phyloP scores from a whole-genome alignment of 2,113 vertebrate genomes.

The Pipa parva region DNA sequence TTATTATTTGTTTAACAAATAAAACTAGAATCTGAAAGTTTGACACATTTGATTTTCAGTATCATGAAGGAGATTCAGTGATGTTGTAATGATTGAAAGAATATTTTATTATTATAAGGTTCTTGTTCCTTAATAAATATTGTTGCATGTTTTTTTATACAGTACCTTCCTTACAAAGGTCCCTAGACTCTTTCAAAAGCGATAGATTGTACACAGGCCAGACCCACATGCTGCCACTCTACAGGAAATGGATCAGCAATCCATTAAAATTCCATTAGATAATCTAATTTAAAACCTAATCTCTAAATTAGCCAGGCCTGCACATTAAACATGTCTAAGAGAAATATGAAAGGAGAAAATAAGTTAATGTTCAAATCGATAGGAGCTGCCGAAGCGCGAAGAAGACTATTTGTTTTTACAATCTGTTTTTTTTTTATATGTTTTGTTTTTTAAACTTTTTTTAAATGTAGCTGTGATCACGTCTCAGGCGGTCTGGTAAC shows the following conservation, averaged over 20 bases:
- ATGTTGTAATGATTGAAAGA: too few relatives aligned
- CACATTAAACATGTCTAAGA: conserved; percentile 75
- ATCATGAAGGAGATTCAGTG: too few relatives aligned
- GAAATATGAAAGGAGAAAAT: conserved; percentile 54
- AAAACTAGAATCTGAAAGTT: too few relatives aligned
- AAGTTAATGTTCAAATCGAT: conserved; percentile 76
- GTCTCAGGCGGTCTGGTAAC: conserved; percentile 88
- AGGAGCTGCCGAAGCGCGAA: conserved; percentile 74
- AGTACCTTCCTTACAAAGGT: conserved; percentile 59
- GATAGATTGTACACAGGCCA: conserved; percentile 83
- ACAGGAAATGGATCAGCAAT: conserved; percentile 97
- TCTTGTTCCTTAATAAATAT: conserved; percentile 46
- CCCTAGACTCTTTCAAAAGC: conserved; percentile 66
- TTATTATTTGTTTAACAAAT: too few relatives aligned
- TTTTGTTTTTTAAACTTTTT: conserved; percentile 14
- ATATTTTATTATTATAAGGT: too few relatives aligned
- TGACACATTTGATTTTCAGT: too few relatives aligned
- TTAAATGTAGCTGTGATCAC: conserved; percentile 81
- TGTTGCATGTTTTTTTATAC: conserved; percentile 55
- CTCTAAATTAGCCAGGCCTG: conserved; percentile 88
- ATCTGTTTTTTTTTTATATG: background rate
- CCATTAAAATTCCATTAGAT: conserved; percentile 99
- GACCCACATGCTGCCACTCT: conserved; percentile 82
- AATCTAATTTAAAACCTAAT: conserved; percentile 97
- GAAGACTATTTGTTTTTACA: conserved; percentile 80